Evolutionary conservation across 2,888 invertebrate genomes (phyloP).

Genomic region (Thera obeliscata): DNA sequence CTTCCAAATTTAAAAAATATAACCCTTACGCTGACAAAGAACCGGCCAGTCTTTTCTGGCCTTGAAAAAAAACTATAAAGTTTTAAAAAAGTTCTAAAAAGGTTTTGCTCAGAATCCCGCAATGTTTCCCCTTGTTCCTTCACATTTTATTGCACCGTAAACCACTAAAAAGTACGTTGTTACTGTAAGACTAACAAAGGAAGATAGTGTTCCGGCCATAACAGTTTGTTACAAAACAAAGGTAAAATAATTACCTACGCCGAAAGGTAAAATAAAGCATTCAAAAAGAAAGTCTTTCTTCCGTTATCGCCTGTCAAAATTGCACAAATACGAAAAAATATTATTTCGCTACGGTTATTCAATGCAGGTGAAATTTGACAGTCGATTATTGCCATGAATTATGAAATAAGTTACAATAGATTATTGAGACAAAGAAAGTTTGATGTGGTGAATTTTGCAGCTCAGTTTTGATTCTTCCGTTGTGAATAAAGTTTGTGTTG

Average conservation of each 20-base stretch:
- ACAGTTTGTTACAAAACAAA: slow-evolving; percentile 70
- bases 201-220: slow-evolving; percentile 73
- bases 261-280: slow-evolving; percentile 47
- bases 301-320: slow-evolving; percentile 60
- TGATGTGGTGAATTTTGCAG: slow-evolving; percentile 37
- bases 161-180: slow-evolving; percentile 80
- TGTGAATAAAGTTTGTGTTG: slow-evolving; percentile 43
- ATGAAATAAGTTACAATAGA: slow-evolving; percentile 22
- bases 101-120: slow-evolving; percentile 59
- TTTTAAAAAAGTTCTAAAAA: slow-evolving; percentile 30
- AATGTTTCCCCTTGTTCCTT: slow-evolving; percentile 79
- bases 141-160: slow-evolving; percentile 77
- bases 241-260: slow-evolving; percentile 70
- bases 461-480: slow-evolving; percentile 40
- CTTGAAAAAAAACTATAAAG: slow-evolving; percentile 32
- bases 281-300: slow-evolving; percentile 76
- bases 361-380: slow-evolving; percentile 61
- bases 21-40: slow-evolving; percentile 78
- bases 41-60: slow-evolving; percentile 49
- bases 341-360: slow-evolving; percentile 58
- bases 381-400: slow-evolving; percentile 37
- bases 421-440: slow-evolving; percentile 48
- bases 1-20: slow-evolving; percentile 65
- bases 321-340: slow-evolving; percentile 65
- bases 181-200: slow-evolving; percentile 64